phyloP scores from a whole-genome alignment of 2,113 vertebrate species.

The Nesoenas mayeri region DNA sequence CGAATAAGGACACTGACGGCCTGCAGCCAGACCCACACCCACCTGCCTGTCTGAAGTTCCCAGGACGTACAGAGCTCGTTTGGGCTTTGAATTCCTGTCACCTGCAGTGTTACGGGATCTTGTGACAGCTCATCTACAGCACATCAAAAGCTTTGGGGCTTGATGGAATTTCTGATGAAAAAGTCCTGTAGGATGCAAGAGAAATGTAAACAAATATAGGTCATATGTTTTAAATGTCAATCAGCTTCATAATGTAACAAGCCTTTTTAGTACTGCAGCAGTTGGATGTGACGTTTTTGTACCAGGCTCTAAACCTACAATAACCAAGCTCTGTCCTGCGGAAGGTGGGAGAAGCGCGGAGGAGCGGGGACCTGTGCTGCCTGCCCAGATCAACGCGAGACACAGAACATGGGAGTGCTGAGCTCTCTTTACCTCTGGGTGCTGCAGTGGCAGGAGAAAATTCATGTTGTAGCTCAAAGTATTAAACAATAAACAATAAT shows the following conservation, averaged over 20 bases:
- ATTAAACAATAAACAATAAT: background rate
- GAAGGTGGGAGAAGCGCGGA: background rate
- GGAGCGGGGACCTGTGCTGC: background rate
- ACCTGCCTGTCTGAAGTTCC: background rate
- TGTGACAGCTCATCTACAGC: background rate
- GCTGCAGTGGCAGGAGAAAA: background rate
- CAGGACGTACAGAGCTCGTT: background rate
- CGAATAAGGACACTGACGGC: background rate
- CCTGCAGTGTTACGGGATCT: background rate
- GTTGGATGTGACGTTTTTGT: background rate
- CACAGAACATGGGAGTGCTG: background rate
- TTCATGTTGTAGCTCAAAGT: background rate
- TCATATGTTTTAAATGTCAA: background rate
- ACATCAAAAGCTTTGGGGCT: background rate
- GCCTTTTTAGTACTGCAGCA: background rate
- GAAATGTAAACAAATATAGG: background rate
- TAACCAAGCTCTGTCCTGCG: background rate
- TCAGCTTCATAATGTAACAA: background rate
- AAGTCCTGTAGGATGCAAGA: background rate
- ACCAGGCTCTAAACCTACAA: background rate
- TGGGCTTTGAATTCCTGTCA: background rate
- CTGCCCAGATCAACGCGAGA: background rate
- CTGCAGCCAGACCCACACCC: background rate
- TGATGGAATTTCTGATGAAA: background rate
- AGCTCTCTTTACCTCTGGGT: background rate